Base-by-base conservation (phyloP, 2,113 vertebrate genomes). In the Lutjanus erythropterus region DNA sequence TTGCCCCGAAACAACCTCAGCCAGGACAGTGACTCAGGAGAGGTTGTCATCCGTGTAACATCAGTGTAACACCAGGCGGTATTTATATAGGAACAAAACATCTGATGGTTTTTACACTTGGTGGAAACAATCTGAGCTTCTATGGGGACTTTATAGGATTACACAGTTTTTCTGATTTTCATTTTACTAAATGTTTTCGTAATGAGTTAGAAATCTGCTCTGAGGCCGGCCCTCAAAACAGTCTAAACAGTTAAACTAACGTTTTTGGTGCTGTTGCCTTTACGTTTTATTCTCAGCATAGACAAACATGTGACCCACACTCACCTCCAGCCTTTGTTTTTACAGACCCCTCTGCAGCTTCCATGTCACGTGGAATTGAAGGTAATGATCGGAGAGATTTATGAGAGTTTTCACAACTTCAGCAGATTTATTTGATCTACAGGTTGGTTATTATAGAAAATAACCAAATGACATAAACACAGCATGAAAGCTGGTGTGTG, bases 21-120 rank as follows among this genome's bases (percentile, higher is more conserved):
- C 47, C 96, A 95, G 85, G 96, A 97, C 67, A 94, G 92, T 6
- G 91, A 92, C 84, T 97, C 96, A 0, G 96, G 96, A 44, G 97
- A 98, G 90, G 96, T 97, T 0, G 97, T 97, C 4, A 96, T 99
- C 84, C 96, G 97, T 78, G 97, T 98, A n/a, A 98, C 97, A 3
- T 97, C 97, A 0, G 97, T 98, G 92, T 98, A 41, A 84, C 37
- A 1, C 6, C 52, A 35, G 44, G 65, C 14, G 6, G 35, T n/a
- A 33, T 75, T 64, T 62, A 56, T 50, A 35, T 62, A 56, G 82
- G 65, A 39, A 56, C 49, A 5, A 21, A 65, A 53, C 71, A 29
- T 65, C 47, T 50, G 75, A 55, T n/a, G 61, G 71, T 29, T 47
- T 29, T 47, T 41, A 1, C 18, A 29, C 56, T 9, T 0, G 39